Conservation (phyloP, 1,140 invertebrate genomes). For the Ceratosolen fusciceps region DNA sequence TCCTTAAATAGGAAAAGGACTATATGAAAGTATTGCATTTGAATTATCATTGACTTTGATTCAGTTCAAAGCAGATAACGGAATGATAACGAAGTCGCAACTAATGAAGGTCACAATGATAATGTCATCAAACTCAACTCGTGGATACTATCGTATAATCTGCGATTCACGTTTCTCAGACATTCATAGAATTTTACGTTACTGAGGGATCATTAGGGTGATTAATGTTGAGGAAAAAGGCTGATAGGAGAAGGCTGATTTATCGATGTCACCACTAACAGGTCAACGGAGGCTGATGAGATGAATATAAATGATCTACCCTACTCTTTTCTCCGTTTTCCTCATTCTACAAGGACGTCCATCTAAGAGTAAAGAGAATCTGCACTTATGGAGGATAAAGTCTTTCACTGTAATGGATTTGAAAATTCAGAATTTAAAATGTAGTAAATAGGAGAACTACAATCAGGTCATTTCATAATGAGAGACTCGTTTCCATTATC, state of each 20-base stretch:
- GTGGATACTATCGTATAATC: slow-evolving; percentile 55
- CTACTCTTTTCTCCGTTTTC: slow-evolving; percentile 36
- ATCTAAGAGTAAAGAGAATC: not conserved
- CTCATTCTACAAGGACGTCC: slow-evolving; percentile 20
- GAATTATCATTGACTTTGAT: not conserved
- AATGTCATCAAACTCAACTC: slow-evolving; percentile 53
- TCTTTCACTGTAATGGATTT: not conserved
- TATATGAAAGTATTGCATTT: not conserved
- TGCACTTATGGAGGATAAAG: not conserved
- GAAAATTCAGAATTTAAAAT: slow-evolving; percentile 21
- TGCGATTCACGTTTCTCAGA: slow-evolving; percentile 55
- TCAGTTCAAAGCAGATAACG: slow-evolving; percentile 20
- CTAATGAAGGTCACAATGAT: slow-evolving; percentile 61
- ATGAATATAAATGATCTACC: slow-evolving; percentile 60
- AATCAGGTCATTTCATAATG: too few species aligned
- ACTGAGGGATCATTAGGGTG: slow-evolving; percentile 68
- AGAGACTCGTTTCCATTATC: slow-evolving; percentile 9
- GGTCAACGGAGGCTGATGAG: slow-evolving; percentile 65
- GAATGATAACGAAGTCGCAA: slow-evolving; percentile 42
- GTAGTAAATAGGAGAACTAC: slow-evolving; percentile 20
- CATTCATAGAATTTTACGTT: slow-evolving; percentile 2
- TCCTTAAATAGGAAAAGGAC: not conserved
- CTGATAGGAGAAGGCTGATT: slow-evolving; percentile 67
- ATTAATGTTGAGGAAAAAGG: slow-evolving; percentile 69
- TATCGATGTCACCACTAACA: slow-evolving; percentile 68